Evolutionary conservation across 2,888 invertebrate species (phyloP).

Genomic region (Dusona sp.): DNA sequence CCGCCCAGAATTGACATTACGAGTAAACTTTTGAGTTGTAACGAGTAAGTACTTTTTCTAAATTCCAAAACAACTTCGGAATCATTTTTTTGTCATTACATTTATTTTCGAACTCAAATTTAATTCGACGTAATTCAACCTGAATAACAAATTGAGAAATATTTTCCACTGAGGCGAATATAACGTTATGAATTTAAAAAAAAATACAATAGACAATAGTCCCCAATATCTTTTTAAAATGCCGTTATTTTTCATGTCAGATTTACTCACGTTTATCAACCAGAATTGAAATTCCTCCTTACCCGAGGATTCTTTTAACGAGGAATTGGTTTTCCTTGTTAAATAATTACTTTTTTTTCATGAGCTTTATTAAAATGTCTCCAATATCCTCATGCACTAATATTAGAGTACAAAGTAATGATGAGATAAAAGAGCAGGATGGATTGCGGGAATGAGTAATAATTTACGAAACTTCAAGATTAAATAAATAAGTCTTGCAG

Average conservation of each 20-base stretch:
- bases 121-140: not conserved
- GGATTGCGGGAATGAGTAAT: constrained; percentile 5
- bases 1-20: too few relatives aligned
- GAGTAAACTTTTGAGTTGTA: too few relatives aligned
- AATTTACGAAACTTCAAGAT: not conserved
- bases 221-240: not conserved
- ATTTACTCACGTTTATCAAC: not conserved
- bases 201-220: not conserved
- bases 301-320: too few relatives aligned
- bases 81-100: not conserved
- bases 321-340: too few relatives aligned
- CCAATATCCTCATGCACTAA: not conserved
- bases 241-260: not conserved
- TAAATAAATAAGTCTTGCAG: constrained; percentile 40
- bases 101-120: not conserved
- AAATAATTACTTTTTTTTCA: not conserved
- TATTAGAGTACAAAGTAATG: not conserved
- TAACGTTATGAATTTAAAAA: not conserved
- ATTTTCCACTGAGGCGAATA: too few relatives aligned
- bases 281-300: not conserved
- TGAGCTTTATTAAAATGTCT: not conserved
- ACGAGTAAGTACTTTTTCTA: too few relatives aligned
- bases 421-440: not conserved
- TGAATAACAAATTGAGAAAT: too few relatives aligned
- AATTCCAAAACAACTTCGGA: not conserved